A percentile compares a stretch with the other conserved stretches of the same genome.
phyloP scores from a whole-genome alignment of 2,888 invertebrate species.

The Campoplex capitator region DNA sequence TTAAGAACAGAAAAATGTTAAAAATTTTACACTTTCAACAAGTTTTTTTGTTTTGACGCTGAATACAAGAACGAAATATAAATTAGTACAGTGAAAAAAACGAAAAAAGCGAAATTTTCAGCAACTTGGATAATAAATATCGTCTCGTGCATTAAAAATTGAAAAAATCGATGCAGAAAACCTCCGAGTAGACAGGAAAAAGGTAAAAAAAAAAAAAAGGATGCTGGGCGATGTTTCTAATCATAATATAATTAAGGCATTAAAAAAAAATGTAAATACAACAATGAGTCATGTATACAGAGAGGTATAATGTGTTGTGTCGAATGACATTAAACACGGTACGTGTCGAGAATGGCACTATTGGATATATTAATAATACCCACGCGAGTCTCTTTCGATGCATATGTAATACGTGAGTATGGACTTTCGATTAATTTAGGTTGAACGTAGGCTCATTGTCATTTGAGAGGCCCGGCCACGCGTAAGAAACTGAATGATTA shows the following conservation, averaged over 20 bases:
- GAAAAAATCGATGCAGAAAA: not conserved
- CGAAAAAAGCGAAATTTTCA: not conserved
- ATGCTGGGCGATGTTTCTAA: constrained; percentile 1
- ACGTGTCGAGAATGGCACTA: constrained; percentile 31
- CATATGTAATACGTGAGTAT: constrained; percentile 30
- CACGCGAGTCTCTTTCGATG: constrained; percentile 47
- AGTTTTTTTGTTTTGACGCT: too few species aligned
- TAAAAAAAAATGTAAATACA: not conserved
- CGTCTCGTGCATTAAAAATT: not conserved
- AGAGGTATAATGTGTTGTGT: constrained; percentile 6
- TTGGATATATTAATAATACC: constrained; percentile 33
- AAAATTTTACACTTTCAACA: too few species aligned
- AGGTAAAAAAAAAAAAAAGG: constrained; percentile 2
- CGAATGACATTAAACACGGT: constrained; percentile 12
- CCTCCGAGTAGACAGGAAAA: not conserved
- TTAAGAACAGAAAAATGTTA: too few species aligned
- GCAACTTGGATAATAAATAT: not conserved
- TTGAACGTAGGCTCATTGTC: constrained; percentile 61
- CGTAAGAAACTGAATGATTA: constrained; percentile 23
- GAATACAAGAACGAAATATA: too few species aligned
- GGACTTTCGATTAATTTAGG: constrained; percentile 65
- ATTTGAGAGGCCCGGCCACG: constrained; percentile 18
- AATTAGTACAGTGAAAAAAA: not conserved
- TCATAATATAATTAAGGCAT: constrained; percentile 16
- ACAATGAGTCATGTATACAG: constrained; percentile 11